phyloP scores from a whole-genome alignment of 2,888 invertebrate species.

The Penaeus monodon region DNA sequence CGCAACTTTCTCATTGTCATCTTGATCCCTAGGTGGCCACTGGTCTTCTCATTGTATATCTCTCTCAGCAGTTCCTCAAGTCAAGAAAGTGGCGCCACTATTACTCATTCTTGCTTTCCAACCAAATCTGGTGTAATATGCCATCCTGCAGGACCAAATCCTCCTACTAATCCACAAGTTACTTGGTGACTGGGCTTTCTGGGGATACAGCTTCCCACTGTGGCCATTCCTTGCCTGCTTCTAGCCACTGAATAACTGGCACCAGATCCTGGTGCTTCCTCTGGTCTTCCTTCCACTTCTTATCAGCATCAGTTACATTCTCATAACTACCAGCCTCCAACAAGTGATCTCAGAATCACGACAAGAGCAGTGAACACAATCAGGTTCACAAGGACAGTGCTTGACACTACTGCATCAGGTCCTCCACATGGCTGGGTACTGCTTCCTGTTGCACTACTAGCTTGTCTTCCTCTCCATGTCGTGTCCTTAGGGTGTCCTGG shows the following conservation, averaged over 20 bases:
- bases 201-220: not conserved
- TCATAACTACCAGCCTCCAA: not conserved
- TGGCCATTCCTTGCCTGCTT: not conserved
- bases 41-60: not conserved
- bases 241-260: not conserved
- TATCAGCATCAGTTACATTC: not conserved
- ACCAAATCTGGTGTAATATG: not conserved
- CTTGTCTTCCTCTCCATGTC: too few relatives aligned
- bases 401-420: too few relatives aligned
- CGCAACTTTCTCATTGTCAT: not conserved
- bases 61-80: not conserved
- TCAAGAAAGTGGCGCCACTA: not conserved
- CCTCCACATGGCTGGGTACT: too few relatives aligned
- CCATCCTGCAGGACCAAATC: not conserved
- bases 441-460: too few relatives aligned
- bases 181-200: too few relatives aligned
- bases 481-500: too few relatives aligned
- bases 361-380: too few relatives aligned
- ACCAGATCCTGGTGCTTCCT: not conserved
- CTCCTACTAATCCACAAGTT: too few relatives aligned
- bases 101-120: not conserved
- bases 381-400: too few relatives aligned
- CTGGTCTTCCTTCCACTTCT: not conserved
- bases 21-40: slow-evolving; percentile 7
- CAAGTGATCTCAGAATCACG: not conserved